Conservation (phyloP, 2,113 vertebrate genomes). For the Macrotis lagotis region DNA sequence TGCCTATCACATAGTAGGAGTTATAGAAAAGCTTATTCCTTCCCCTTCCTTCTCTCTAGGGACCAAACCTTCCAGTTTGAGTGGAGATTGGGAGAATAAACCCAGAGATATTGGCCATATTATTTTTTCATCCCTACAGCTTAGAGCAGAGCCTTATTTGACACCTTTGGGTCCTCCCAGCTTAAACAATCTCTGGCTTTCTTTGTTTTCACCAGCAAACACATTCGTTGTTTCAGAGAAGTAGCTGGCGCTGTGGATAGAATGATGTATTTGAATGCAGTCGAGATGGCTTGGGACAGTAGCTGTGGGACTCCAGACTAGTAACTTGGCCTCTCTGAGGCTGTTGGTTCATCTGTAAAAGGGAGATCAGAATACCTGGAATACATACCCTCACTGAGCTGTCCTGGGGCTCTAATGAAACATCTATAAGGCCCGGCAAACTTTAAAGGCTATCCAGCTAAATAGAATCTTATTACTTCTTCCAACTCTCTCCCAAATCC, state of each 20-base stretch:
- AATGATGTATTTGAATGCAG: neutral
- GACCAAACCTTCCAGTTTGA: neutral
- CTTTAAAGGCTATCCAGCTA: neutral
- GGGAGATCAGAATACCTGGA: neutral
- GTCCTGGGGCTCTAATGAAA: neutral
- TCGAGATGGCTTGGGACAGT: neutral
- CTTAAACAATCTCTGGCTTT: neutral
- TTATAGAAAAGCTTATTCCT: neutral
- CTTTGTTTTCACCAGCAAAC: neutral
- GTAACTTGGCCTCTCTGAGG: slow-evolving; percentile 17
- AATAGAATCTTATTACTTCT: neutral
- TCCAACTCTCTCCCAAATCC: neutral
- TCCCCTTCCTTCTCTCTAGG: neutral
- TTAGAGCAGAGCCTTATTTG: neutral
- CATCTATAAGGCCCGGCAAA: neutral
- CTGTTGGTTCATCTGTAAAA: neutral
- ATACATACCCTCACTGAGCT: neutral
- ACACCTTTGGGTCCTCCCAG: neutral
- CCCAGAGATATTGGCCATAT: neutral
- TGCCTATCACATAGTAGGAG: neutral
- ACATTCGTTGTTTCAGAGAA: neutral
- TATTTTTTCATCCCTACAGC: neutral
- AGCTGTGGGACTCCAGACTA: slow-evolving; percentile 17
- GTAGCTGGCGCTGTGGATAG: neutral
- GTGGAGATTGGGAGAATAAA: neutral